Evolutionary conservation across 2,888 invertebrate species (phyloP).

Genomic region (Galerucella calmariensis): DNA sequence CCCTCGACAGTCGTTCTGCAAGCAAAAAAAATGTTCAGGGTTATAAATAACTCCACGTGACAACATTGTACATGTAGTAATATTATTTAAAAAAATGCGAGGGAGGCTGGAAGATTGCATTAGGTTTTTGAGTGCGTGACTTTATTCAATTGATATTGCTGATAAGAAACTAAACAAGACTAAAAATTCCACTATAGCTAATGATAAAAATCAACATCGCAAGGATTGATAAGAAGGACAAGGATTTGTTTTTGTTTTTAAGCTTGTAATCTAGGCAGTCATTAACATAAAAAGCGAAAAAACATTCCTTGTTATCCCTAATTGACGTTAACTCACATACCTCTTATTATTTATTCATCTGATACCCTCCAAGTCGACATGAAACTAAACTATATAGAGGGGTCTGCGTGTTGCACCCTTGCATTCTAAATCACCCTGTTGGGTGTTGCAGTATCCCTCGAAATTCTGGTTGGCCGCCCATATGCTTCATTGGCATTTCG

Average conservation of each 20-base stretch:
- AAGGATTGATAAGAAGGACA: no score
- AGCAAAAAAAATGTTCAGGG: conserved; percentile 53
- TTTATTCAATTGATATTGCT: no score
- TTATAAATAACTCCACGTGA: conserved; percentile 51
- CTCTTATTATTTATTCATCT: conserved; percentile 6
- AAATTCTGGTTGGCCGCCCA: conserved; percentile 60
- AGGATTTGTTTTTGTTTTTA: no score
- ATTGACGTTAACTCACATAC: conserved; percentile 7
- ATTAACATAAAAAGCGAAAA: not conserved
- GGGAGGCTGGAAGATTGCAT: not conserved
- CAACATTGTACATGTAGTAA: conserved; percentile 38
- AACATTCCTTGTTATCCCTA: not conserved
- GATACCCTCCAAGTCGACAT: not conserved
- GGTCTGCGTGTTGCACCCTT: conserved; percentile 50
- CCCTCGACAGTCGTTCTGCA: conserved; percentile 37
- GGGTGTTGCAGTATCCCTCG: conserved; percentile 49
- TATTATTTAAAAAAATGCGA: not conserved
- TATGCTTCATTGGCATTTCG: conserved; percentile 55
- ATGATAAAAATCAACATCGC: no score
- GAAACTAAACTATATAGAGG: conserved; percentile 27
- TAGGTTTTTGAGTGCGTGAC: not conserved
- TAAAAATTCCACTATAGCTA: no score
- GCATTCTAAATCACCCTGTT: conserved; percentile 47
- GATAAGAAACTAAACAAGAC: no score
- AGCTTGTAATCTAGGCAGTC: not conserved